phyloP scores from a whole-genome alignment of 2,888 invertebrate genomes.

The Phalangium opilio region DNA sequence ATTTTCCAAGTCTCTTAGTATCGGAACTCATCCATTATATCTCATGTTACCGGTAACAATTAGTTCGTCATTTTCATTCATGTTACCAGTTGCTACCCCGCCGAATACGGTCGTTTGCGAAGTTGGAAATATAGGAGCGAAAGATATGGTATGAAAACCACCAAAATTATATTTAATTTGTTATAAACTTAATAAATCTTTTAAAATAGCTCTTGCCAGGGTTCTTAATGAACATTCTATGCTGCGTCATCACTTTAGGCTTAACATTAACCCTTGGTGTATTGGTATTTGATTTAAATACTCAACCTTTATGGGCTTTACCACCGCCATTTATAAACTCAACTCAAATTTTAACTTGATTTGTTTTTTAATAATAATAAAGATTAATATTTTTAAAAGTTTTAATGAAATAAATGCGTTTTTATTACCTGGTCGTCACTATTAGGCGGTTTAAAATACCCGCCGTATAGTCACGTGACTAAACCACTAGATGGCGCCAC shows the following conservation, averaged over 20 bases:
- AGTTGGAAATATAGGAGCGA: conserved; percentile 59
- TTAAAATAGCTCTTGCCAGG: neutral
- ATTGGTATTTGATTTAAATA: neutral
- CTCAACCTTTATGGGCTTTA: neutral
- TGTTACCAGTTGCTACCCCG: conserved; percentile 85
- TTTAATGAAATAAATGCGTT: too few species aligned
- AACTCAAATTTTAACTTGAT: too few species aligned
- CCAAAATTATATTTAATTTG: neutral
- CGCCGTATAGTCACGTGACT: too few species aligned
- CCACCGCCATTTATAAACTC: too few species aligned
- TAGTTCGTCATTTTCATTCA: conserved; percentile 75
- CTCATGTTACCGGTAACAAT: conserved; percentile 77
- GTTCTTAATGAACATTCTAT: neutral
- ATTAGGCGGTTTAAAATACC: too few species aligned
- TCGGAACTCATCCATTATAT: conserved; percentile 60
- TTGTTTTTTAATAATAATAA: too few species aligned
- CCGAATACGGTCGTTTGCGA: conserved; percentile 86
- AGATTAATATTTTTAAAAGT: too few species aligned
- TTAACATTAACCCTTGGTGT: neutral
- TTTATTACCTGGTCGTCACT: too few species aligned
- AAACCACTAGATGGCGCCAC: too few species aligned
- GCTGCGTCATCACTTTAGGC: neutral
- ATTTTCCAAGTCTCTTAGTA: too few species aligned
- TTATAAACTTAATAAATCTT: too few species aligned
- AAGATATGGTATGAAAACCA: conserved; percentile 46